These are phyloP conservation scores for Thalassophryne amazonica DNA, from an alignment of 2,797 vertebrate species.

Conservation along the genomic window DNA sequence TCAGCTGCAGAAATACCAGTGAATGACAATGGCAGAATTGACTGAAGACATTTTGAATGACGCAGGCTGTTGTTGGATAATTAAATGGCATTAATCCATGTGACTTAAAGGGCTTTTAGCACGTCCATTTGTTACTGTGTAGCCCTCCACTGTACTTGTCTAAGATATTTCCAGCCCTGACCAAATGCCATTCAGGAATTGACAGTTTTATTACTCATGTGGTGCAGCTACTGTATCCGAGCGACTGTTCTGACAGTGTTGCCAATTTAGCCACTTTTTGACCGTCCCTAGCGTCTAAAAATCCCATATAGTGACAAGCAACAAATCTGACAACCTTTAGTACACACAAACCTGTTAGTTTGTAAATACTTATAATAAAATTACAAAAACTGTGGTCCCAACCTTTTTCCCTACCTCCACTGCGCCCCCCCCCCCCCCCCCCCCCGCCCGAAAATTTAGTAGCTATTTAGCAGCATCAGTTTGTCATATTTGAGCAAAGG, in stretches of 20 bases:
- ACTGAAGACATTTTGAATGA: conserved; percentile 6
- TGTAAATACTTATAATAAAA: too few species aligned
- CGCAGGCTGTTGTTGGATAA: too few species aligned
- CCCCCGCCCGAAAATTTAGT: too few species aligned
- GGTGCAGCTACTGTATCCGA: conserved; percentile 24
- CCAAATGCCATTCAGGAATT: conserved; percentile 22
- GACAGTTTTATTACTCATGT: conserved; percentile 17
- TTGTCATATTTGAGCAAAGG: neutral
- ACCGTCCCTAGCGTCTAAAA: too few species aligned
- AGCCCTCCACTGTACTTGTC: neutral
- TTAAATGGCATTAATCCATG: conserved; percentile 22
- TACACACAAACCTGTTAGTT: too few species aligned
- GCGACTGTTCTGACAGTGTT: conserved; percentile 24
- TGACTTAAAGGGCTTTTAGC: conserved; percentile 9
- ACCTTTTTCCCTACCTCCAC: too few species aligned
- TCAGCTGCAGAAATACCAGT: conserved; percentile 27
- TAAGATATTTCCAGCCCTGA: conserved; percentile 16
- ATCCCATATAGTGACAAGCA: too few species aligned
- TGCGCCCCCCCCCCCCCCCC: too few species aligned
- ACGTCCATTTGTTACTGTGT: conserved; percentile 1
- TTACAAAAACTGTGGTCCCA: too few species aligned
- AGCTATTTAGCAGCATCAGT: conserved; percentile 21
- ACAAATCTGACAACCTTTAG: too few species aligned
- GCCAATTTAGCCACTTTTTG: too few species aligned
- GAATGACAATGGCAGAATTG: conserved; percentile 18